Base-by-base conservation (phyloP, 1,140 invertebrate species). In the Eupeodes corollae region DNA sequence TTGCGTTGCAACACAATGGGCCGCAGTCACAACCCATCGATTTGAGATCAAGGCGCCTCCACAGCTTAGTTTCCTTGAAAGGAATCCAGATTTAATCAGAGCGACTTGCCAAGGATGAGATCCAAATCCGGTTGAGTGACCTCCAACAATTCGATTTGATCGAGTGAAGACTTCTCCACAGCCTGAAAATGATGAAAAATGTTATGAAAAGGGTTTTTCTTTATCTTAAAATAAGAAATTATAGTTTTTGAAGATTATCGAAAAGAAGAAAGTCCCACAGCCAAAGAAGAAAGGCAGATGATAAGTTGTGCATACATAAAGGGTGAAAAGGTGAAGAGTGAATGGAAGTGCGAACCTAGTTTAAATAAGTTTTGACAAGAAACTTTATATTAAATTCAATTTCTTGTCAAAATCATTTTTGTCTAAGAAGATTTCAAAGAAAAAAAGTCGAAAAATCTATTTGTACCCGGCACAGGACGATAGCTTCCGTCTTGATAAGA, bases 71-170 rank as follows among this genome's bases (percentile, higher is more conserved):
- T 93, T 89, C 61, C 91, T 89, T 38, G 83, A 84, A 11, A 94
- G 70, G 58, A 93, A 93, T 31, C 86, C 86, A 26, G 87, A 86
- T 67, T 94, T 95, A 47, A 94, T 90, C 21, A 95, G 80, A 8
- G 91, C 91, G 16, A 87, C 91, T 75, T 93, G 89, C 90, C 90
- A 95, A n/a, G 91, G 91, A 74, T 93, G 89, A 34, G 86, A 86
- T 6, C 88, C 91, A 61, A 92, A 93, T 48, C 80, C 83, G 0
- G 88, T 84, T 37, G 86, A 84, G 55, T 91, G 85, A 1, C 90
- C 90, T n/a, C 91, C 91, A 1, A 95, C 90, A 50, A 95, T 93
- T 53, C 90, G 76, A 61, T 91, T 91, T 34, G 84, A 88, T 42
- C 89, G 74, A 0, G 86, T 84, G 56, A 84, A 89, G 18, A 89